Conservation (phyloP, 2,797 vertebrate genomes). For the Ctenosaura bakeri region DNA sequence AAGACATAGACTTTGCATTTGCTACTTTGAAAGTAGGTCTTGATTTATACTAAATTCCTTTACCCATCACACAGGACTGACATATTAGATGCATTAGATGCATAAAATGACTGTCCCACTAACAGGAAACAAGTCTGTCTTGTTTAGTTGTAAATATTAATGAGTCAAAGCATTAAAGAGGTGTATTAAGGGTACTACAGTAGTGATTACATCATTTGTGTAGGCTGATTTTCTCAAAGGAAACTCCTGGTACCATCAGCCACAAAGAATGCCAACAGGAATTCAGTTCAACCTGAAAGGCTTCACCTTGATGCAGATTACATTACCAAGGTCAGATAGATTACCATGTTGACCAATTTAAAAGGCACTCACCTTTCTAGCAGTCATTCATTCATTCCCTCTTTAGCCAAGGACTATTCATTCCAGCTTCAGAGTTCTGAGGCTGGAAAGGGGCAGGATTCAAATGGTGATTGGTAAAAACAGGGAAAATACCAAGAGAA, state of each 20-base stretch:
- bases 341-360: not conserved
- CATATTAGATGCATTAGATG: not conserved
- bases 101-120: constrained; percentile 20
- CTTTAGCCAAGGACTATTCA: constrained; percentile 7
- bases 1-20: not conserved
- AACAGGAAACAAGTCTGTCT: constrained; percentile 45
- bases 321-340: not conserved
- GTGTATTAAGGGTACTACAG: not conserved
- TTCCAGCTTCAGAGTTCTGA: not conserved
- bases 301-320: constrained; percentile 5
- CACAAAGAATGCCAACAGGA: not conserved
- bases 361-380: not conserved
- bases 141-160: constrained; percentile 38
- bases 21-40: not conserved
- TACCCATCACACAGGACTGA: not conserved
- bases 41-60: constrained; percentile 24
- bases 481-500: not conserved
- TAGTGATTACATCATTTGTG: not conserved
- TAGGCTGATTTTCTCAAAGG: not conserved
- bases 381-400: not conserved
- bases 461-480: not conserved
- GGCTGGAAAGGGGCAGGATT: not conserved
- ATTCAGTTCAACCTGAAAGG: not conserved
- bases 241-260: not conserved
- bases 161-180: constrained; percentile 28